These are phyloP conservation scores for Ia io DNA, from an alignment of 2,113 vertebrate genomes.

Conservation along the genomic window DNA sequence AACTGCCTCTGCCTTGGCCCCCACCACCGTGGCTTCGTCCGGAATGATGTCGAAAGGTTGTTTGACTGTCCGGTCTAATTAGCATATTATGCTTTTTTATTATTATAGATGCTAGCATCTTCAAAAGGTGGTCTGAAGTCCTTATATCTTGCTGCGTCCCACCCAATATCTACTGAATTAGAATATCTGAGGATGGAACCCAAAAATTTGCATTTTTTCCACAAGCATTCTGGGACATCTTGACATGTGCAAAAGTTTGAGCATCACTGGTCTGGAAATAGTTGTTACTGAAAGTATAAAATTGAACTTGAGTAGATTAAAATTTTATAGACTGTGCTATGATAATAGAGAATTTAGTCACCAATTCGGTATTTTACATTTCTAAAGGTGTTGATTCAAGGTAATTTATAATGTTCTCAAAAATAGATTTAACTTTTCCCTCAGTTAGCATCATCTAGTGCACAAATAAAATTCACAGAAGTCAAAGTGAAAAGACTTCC, in stretches of 20 bases:
- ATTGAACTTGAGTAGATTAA: background rate
- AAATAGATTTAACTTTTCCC: background rate
- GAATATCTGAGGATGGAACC: background rate
- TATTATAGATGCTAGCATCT: background rate
- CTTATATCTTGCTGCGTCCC: background rate
- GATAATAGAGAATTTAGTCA: background rate
- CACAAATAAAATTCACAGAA: constrained; percentile 8
- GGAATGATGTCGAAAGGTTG: no score
- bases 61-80: no score
- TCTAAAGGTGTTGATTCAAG: background rate
- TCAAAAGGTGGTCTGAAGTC: background rate
- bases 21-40: accelerated
- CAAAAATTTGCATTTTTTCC: background rate
- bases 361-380: background rate
- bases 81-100: no score
- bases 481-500: background rate
- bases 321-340: background rate
- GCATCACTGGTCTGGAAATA: background rate
- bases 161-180: background rate
- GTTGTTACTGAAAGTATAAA: background rate
- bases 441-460: background rate
- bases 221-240: background rate
- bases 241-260: background rate
- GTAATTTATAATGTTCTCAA: background rate
- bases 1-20: no score